phyloP scores from a whole-genome alignment of 1,140 invertebrate species.

The Drosophila azteca region DNA sequence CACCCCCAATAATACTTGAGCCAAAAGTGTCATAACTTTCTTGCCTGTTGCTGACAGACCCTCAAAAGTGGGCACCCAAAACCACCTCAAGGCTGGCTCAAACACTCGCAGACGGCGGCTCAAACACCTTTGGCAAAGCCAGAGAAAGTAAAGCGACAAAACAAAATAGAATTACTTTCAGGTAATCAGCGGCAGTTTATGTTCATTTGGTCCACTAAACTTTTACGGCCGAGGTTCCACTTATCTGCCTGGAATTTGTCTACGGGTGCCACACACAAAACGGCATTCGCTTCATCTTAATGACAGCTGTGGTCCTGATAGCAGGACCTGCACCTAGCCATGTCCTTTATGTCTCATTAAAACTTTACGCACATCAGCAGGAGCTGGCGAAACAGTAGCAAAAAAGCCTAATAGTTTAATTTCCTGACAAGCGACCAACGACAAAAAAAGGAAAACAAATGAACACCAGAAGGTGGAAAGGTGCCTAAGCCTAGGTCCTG shows the following conservation, averaged over 20 bases:
- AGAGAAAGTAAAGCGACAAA: constrained; percentile 11
- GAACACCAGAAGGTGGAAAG: constrained; percentile 6
- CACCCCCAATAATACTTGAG: constrained; percentile 40
- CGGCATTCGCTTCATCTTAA: constrained; percentile 48
- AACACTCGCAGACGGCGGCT: not conserved
- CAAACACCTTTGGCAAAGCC: constrained; percentile 26
- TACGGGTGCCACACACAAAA: constrained; percentile 39
- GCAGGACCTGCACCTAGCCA: constrained; percentile 23
- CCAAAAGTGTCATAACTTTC: constrained; percentile 42
- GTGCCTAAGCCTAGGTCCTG: constrained; percentile 22
- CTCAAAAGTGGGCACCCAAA: constrained; percentile 20
- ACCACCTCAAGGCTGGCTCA: too few relatives aligned
- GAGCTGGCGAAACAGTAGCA: constrained; percentile 19
- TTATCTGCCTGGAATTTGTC: constrained; percentile 58
- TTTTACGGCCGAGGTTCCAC: constrained; percentile 65
- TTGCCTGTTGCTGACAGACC: constrained; percentile 70
- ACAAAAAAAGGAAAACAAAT: constrained; percentile 22
- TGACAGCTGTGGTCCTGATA: constrained; percentile 44
- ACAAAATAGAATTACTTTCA: constrained; percentile 44
- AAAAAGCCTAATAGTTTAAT: constrained; percentile 73
- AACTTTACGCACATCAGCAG: constrained; percentile 56
- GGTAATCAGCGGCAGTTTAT: constrained; percentile 74
- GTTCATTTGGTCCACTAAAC: constrained; percentile 72
- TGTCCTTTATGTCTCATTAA: constrained; percentile 73
- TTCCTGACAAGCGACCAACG: constrained; percentile 46